Evolutionary conservation across 2,113 vertebrate species (phyloP).

Genomic region (Puffinus mauretanicus): DNA sequence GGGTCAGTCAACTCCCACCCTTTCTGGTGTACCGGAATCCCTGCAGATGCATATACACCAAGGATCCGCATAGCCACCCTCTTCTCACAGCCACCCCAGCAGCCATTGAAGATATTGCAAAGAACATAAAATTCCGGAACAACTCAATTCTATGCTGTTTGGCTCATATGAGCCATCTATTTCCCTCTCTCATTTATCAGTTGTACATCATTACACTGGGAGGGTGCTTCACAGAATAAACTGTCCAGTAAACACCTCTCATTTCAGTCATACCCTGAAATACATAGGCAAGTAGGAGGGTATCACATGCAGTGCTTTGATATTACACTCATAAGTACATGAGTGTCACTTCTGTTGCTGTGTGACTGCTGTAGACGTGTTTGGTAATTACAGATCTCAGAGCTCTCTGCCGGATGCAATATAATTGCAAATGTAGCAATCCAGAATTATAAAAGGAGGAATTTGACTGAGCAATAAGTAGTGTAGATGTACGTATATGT

Average conservation of each 20-base stretch:
- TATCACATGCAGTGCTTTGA: neutral
- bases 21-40: neutral
- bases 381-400: conserved; percentile 62
- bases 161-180: neutral
- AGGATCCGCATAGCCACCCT: accelerated
- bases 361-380: conserved; percentile 30
- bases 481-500: neutral
- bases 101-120: neutral
- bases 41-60: neutral
- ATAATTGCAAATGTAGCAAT: conserved; percentile 55
- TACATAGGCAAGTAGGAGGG: neutral
- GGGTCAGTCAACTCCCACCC: neutral
- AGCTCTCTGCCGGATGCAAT: conserved; percentile 28
- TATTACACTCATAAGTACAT: neutral
- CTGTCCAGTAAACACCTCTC: conserved; percentile 10
- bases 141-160: accelerated
- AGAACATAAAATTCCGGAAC: neutral
- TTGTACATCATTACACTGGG: neutral
- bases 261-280: neutral
- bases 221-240: neutral
- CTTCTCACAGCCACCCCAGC: neutral
- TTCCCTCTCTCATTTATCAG: neutral
- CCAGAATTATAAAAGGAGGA: conserved; percentile 39
- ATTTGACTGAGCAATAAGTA: conserved; percentile 38
- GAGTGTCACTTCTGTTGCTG: conserved; percentile 22